Evolutionary conservation across 2,113 vertebrate species (phyloP).

Genomic region (Oncorhynchus mykiss): DNA sequence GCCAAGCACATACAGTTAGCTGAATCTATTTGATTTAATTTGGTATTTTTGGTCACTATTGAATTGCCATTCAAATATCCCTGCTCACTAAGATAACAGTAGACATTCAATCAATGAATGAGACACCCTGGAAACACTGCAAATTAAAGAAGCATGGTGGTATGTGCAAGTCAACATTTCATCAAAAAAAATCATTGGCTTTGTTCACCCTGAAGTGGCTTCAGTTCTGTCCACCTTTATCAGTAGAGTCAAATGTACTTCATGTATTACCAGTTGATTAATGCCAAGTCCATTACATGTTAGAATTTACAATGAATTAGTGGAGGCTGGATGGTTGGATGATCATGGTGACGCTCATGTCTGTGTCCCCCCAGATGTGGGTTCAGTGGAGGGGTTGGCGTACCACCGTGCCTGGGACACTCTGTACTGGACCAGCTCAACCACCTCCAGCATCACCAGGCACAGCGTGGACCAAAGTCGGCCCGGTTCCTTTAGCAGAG

Average conservation of each 20-base stretch:
- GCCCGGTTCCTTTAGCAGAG: constrained; percentile 78
- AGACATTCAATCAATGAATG: no score
- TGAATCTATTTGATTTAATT: no score
- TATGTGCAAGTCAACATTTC: no score
- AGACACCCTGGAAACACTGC: no score
- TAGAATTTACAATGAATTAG: neutral
- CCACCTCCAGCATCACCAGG: constrained; percentile 90
- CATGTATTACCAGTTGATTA: neutral
- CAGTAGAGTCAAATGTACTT: neutral
- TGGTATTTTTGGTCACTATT: no score
- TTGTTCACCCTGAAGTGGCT: no score
- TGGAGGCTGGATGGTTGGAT: constrained; percentile 4
- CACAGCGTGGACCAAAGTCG: constrained; percentile 86
- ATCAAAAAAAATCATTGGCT: no score
- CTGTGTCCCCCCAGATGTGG: constrained; percentile 80
- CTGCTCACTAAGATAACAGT: no score
- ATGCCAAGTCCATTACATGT: neutral
- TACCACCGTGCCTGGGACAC: constrained; percentile 95
- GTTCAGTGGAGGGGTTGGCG: constrained; percentile 94
- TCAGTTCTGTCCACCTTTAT: neutral
- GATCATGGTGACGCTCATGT: constrained; percentile 9
- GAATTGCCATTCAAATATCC: no score
- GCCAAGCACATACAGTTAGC: no score
- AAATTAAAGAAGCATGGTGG: no score
- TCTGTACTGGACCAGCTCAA: constrained; percentile 96